Evolutionary conservation across 2,888 invertebrate species (phyloP), one percentile per base, ranked within the genome.

Genomic region (Labia minor): DNA sequence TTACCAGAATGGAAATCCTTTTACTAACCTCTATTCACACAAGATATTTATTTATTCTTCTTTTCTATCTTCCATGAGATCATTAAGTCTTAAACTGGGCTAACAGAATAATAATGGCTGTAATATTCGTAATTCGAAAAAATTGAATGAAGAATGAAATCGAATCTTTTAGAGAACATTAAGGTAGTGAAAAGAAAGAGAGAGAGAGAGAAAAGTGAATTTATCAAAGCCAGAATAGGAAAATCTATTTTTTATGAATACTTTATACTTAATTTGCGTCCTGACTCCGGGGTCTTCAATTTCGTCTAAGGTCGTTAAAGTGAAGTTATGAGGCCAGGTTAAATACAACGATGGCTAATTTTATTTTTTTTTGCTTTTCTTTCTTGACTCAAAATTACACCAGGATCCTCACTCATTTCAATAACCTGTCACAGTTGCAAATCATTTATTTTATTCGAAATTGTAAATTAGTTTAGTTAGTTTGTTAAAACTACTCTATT

Each of bases 81-180:
- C 49, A 49, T 49, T 49, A 49, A 49, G 49, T 8, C 49, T 49
- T 26, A 49, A 49, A 49, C 49, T 49, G 49, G n/a, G 49, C 49
- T 49, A 4, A 10, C 49, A 49, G 49, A 49, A 49, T 49, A 49
- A 49, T 49, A 49, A 49, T 49, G 49, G 49, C 49, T 49, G 14
- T 49, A 49, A 49, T 49, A 49, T 49, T 49, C 49, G 14, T 49
- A 8, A 16, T 49, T 3, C 16, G 14, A 49, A 49, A 49, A 49
- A 49, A 49, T 49, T 49, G 8, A 49, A 49, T 49, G 49, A 49
- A 49, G 49, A 49, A 49, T 49, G 49, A 49, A 49, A 49, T 49
- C 49, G 49, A 49, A 49, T 49, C 49, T 49, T 49, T 49, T 49
- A 49, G 16, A 49, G 49, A 14, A 4, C 49, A 49, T 49, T 49